These are phyloP conservation scores for Thamnophis elegans DNA, from an alignment of 2,797 vertebrate species.

Conservation along the genomic window DNA sequence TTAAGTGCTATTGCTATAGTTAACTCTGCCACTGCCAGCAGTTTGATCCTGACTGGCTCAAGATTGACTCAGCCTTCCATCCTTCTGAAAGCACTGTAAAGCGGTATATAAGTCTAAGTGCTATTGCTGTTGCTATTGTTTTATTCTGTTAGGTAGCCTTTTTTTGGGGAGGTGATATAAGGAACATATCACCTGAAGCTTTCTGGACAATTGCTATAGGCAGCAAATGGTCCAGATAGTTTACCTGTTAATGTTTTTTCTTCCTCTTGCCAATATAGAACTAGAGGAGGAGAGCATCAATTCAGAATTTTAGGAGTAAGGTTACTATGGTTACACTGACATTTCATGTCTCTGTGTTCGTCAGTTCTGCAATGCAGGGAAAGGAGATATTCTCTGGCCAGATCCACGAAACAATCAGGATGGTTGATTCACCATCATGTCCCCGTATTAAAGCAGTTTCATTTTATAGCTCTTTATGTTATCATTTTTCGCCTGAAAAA, in stretches of 20 bases:
- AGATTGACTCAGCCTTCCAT: no score
- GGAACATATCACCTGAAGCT: background rate
- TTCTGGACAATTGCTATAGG: background rate
- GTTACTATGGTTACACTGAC: constrained; percentile 24
- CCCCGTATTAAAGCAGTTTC: background rate
- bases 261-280: background rate
- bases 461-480: constrained; percentile 10
- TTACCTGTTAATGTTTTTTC: background rate
- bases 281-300: background rate
- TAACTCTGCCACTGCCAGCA: no score
- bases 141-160: background rate
- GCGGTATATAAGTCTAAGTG: no score
- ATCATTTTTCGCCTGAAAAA: background rate
- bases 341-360: background rate
- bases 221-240: background rate
- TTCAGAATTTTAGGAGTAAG: constrained; percentile 15
- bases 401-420: background rate
- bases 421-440: background rate
- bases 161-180: background rate
- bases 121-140: background rate
- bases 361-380: background rate
- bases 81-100: no score
- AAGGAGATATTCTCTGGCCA: background rate
- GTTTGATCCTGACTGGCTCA: no score
- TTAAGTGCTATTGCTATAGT: no score